Base-by-base conservation (phyloP, 1,140 invertebrate genomes). In the Ceratina australensis region DNA sequence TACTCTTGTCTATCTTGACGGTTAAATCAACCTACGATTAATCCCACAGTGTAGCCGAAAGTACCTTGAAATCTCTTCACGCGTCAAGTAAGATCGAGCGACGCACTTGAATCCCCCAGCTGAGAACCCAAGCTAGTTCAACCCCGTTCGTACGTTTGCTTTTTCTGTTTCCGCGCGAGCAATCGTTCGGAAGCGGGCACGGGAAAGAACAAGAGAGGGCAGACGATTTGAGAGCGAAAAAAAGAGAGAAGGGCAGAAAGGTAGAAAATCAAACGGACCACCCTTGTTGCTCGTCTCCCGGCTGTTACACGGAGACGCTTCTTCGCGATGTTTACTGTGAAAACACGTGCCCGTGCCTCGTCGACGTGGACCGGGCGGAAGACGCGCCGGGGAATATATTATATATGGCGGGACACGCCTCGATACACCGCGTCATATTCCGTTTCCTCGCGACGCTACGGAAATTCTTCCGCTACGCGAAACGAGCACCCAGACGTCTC, bases 271-370 rank as follows among this genome's bases (percentile, higher is more conserved):
- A 65, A 65, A 60, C 54, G 54, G 15, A 20, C 42, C 52, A 59
- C 60, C 68, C 59, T 42, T 54, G 20, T 33, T 71, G 75, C 68
- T 78, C 72, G 64, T 61, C 28, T 60, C 28, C 22, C n/a, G 12
- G 72, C 64, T 47, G 56, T 75, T 80, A 83, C 82, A 84, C 61
- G 82, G 47, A 80, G 82, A 80, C 73, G 82, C 78, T 84, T 83
- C 78, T 83, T 84, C 72, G 78, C 75, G 74, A 86, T 86, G 85
- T 87, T 87, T 82, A 68, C 80, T 85, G 65, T 78, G 82, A 86
- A 87, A 87, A 84, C 82, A 84, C 72, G 64, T 71, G 52, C n/a
- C 52, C n/a, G n/a, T 20, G 18, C 22, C 22, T 16, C 66, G 50
- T 61, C 78, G 33, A 72, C 69, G 54, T 68, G 67, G 66, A 72